A percentile compares a stretch with the other conserved stretches of the same genome.
These are phyloP conservation scores for Drosophila robusta DNA, from an alignment of 2,888 invertebrate genomes.

Conservation along the genomic window DNA sequence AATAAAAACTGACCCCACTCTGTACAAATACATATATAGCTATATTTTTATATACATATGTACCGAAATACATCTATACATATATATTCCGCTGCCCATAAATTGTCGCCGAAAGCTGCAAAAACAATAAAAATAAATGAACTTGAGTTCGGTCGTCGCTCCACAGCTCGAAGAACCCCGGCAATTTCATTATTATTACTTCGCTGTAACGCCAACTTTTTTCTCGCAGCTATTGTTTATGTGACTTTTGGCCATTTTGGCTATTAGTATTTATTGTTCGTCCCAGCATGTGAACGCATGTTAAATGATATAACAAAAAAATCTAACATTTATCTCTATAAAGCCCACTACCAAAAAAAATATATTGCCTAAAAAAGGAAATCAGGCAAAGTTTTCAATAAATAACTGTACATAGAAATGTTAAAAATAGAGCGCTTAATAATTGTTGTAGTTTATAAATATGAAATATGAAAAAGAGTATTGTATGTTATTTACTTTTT, in stretches of 20 bases:
- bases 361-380: not conserved
- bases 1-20: constrained; percentile 46
- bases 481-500: too few species aligned
- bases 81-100: constrained; percentile 52
- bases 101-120: constrained; percentile 77
- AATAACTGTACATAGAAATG: not conserved
- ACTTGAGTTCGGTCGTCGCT: constrained; percentile 62
- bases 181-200: constrained; percentile 76
- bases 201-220: constrained; percentile 54
- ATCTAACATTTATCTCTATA: constrained; percentile 39
- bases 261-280: constrained; percentile 68
- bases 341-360: not conserved
- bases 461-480: too few species aligned
- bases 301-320: constrained; percentile 40
- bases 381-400: not conserved
- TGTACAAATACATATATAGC: constrained; percentile 8
- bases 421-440: too few species aligned
- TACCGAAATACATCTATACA: constrained; percentile 3
- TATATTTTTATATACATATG: too few species aligned
- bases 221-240: constrained; percentile 69
- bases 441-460: too few species aligned
- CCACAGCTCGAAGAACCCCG: constrained; percentile 20
- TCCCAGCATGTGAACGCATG: constrained; percentile 27
- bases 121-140: constrained; percentile 82
- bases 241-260: constrained; percentile 53